These are phyloP conservation scores for Cinara cedri DNA, from an alignment of 2,888 invertebrate genomes.

Conservation along the genomic window DNA sequence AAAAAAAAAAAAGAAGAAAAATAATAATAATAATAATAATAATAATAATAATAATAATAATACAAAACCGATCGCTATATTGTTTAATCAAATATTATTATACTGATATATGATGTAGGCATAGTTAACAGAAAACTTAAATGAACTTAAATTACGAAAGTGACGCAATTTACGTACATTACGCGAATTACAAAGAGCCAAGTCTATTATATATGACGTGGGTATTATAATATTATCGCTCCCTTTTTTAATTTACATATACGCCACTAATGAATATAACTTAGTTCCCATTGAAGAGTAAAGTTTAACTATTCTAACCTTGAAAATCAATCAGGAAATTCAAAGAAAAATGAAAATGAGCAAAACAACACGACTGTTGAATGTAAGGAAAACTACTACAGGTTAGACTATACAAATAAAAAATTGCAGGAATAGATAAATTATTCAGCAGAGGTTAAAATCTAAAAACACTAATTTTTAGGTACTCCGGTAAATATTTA, in stretches of 20 bases:
- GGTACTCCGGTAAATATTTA: no score
- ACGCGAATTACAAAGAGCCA: not conserved
- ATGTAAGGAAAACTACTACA: not conserved
- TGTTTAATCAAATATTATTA: not conserved
- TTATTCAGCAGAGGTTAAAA: no score
- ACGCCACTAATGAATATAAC: conserved; percentile 8
- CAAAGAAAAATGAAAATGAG: conserved; percentile 1
- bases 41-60: no score
- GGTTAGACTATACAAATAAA: not conserved
- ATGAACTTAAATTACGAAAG: not conserved
- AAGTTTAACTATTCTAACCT: conserved; percentile 34
- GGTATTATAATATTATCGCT: conserved; percentile 8
- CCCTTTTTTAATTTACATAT: conserved; percentile 29
- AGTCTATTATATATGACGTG: not conserved
- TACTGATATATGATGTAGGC: not conserved
- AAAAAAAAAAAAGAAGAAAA: not conserved
- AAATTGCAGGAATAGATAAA: not conserved
- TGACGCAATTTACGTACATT: conserved; percentile 20
- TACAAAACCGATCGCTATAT: not conserved
- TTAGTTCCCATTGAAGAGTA: not conserved
- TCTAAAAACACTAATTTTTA: no score
- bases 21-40: no score
- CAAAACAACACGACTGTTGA: not conserved
- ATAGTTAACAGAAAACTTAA: not conserved
- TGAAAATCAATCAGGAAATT: conserved; percentile 34